Evolutionary conservation across 2,888 invertebrate genomes (phyloP).

Genomic region (Steinernema hermaphroditum): DNA sequence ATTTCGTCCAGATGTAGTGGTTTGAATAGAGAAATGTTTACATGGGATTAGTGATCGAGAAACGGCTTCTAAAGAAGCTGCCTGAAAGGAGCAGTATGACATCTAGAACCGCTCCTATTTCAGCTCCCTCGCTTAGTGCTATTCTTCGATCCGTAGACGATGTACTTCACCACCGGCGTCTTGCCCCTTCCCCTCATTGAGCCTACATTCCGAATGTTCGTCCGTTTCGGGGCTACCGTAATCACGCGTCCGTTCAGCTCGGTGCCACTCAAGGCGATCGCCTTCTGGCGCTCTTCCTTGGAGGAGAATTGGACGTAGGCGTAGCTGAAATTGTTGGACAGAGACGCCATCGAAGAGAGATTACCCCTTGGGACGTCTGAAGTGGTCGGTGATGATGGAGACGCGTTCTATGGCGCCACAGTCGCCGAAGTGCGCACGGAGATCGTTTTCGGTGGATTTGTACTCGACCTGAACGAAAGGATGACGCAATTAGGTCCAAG

Average conservation of each 20-base stretch:
- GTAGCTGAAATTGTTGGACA: neutral
- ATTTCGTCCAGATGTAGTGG: no score
- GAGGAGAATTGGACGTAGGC: neutral
- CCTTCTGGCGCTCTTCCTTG: neutral
- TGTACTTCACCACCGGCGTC: no score
- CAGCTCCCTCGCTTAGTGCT: no score
- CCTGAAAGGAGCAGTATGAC: no score
- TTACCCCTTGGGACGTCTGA: slow-evolving; percentile 2
- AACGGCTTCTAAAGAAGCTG: no score
- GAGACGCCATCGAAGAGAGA: no score
- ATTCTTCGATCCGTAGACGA: no score
- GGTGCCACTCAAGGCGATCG: neutral
- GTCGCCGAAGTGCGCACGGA: neutral
- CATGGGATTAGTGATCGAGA: no score
- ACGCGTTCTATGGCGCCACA: neutral
- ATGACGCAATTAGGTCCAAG: neutral
- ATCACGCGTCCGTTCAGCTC: slow-evolving; percentile 5
- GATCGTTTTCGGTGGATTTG: neutral
- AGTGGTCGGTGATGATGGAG: neutral
- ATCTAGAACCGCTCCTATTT: no score
- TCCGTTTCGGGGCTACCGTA: neutral
- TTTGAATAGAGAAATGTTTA: no score
- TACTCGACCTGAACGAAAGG: neutral
- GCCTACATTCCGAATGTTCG: neutral
- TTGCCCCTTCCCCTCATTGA: no score